Percentiles rank a stretch among this genome's conserved stretches.
Evolutionary conservation across 2,888 invertebrate genomes (phyloP).

Genomic region (Chydorus sphaericus): DNA sequence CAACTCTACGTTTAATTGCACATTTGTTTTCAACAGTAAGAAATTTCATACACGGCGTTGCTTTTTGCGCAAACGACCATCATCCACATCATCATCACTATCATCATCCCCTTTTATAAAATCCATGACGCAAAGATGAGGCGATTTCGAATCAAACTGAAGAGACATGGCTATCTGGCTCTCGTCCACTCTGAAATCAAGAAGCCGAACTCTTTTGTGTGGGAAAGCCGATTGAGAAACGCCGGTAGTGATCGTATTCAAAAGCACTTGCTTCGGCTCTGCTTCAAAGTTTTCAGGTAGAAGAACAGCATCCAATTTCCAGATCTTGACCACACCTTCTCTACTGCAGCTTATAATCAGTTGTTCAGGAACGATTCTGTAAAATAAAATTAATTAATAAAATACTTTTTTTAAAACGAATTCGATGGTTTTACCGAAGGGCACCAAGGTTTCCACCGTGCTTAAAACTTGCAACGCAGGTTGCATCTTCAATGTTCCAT

Average conservation of each 20-base stretch:
- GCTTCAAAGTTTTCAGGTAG: too few relatives aligned
- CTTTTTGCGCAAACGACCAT: too few relatives aligned
- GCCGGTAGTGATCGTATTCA: background rate
- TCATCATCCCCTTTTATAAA: background rate
- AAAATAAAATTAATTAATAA: background rate
- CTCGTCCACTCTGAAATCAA: background rate
- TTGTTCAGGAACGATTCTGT: background rate
- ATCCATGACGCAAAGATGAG: background rate
- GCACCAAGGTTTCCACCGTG: background rate
- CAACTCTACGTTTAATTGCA: too few relatives aligned
- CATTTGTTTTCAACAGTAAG: too few relatives aligned
- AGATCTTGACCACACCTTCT: background rate
- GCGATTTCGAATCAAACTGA: background rate
- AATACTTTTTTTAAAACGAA: background rate
- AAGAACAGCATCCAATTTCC: background rate
- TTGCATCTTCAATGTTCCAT: background rate
- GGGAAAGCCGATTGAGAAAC: background rate
- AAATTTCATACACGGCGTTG: too few relatives aligned
- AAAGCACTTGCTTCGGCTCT: background rate
- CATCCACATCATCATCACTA: background rate
- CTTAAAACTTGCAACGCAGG: background rate
- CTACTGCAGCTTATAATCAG: background rate
- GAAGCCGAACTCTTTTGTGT: too few relatives aligned
- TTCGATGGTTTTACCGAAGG: background rate
- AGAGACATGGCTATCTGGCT: background rate